Percentiles rank a stretch among this genome's conserved stretches.
These are phyloP conservation scores for Melieria omissa DNA, from an alignment of 2,888 invertebrate species.

Conservation along the genomic window DNA sequence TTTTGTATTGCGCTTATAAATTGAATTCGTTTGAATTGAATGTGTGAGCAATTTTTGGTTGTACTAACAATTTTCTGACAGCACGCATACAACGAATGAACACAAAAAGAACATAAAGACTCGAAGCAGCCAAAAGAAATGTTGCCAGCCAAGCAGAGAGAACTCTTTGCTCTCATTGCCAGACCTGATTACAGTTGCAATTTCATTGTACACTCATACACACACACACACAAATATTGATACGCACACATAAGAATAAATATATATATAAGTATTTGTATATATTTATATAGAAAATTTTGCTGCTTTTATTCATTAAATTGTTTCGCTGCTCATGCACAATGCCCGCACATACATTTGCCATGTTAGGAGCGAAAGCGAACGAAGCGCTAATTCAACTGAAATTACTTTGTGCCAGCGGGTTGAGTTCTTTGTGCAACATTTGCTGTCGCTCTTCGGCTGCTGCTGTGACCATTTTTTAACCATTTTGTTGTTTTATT, in stretches of 20 bases:
- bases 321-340: not conserved
- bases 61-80: too few species aligned
- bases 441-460: not conserved
- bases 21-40: too few species aligned
- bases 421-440: not conserved
- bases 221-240: not conserved
- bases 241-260: not conserved
- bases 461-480: not conserved
- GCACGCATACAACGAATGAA: not conserved
- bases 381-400: slow-evolving; percentile 29
- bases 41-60: too few species aligned
- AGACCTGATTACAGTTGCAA: slow-evolving; percentile 31
- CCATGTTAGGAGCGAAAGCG: too few species aligned
- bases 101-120: not conserved
- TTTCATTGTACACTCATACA: slow-evolving; percentile 3
- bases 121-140: not conserved
- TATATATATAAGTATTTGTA: not conserved
- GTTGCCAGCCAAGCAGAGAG: not conserved
- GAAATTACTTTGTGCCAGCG: slow-evolving; percentile 16
- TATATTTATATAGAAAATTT: not conserved
- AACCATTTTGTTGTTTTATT: too few species aligned
- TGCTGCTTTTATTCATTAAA: not conserved
- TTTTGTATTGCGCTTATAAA: too few species aligned
- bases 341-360: not conserved
- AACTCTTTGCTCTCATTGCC: slow-evolving; percentile 12